Base-by-base conservation (phyloP, 2,888 invertebrate genomes). In the Leptinotarsa peninsularis region DNA sequence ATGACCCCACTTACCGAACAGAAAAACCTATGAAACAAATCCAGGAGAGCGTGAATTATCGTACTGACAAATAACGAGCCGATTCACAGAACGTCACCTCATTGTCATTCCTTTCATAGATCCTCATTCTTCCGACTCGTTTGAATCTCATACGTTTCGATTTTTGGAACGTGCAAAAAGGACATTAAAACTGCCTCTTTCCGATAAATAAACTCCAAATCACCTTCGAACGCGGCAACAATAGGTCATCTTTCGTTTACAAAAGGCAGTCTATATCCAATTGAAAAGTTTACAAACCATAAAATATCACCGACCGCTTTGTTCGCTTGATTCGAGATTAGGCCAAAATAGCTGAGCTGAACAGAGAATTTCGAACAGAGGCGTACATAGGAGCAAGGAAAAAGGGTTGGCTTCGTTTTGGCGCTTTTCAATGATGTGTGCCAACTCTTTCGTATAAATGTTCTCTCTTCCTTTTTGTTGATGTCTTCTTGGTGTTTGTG, bases 281-380 rank as follows among this genome's bases (percentile, higher is more conserved):
- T 76, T 82, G 83, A 80, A 81, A 83, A 83, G 80, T 82, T 82
- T 83, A 83, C 83, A 82, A 81, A 81, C 84, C 83, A 81, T 84
- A 82, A 84, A 84, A 83, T 84, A 82, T 82, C 81, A 77, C 79
- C 78, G 71, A 54, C 72, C 49, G 75, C 49, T 78, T 75, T 74
- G 74, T 78, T 76, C 67, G 5, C 43, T 69, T 73, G 77, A 76
- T 74, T 74, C 63, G 56, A 76, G 74, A 76, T 75, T 77, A 74
- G 77, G 72, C 69, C 77, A 81, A 81, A 80, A 80, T 78, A 77
- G 80, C 75, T 80, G 77, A 77, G 77, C 63, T 17, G 43, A 63
- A 63, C 27, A 43, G 15, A 3, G 58, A 23, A 78, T 63, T 63
- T 63, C n/a, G 17, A 4, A 17, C 27, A 63, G 43, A n/a, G 63